Evolutionary conservation across 1,140 invertebrate species (phyloP), one percentile per base, ranked within the genome.

Genomic region (Trichogramma pretiosum): DNA sequence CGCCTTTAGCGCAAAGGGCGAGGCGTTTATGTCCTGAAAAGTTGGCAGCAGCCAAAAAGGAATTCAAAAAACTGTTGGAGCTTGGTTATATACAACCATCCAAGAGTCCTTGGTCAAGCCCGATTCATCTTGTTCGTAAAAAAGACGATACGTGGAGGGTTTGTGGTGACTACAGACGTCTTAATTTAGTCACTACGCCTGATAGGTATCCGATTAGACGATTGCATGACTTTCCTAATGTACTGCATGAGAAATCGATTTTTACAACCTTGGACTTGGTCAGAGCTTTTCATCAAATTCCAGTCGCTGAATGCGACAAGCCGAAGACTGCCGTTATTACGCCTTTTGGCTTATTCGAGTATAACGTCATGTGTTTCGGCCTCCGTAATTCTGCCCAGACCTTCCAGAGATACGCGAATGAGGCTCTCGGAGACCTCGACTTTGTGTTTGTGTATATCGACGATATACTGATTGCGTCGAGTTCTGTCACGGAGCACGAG

Each of bases 41-140:
- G 26, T 30, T 30, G 7, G n/a, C 7, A 13, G 26, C 13, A 9
- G 7, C 7, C 26, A 7, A 30, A 13, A 13, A 9, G n/a, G 26
- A 30, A 30, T 13, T 30, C 26, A 13, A 30, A 9, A 9, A 30
- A 9, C 13, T 30, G n/a, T 30, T 30, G n/a, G n/a, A 17, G 19
- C 11, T 5, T 8, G 36, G 36, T 7, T 17, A 13, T 17, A 5
- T 8, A 11, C 16, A n/a, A 9, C 3, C 10, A 9, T 38, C 36
- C 33, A 37, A 44, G 49, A 38, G 36, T 21, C 19, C 19, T 7
- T 46, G 32, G 42, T 32, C 42, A 10, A 24, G 17, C 16, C 32
- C 42, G 5, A 14, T 45, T 4, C 42, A 45, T 17, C 13, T 45
- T 18, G 16, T 10, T 8, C 19, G 4, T 7, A 45, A 45, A 35